Evolutionary conservation across 2,888 invertebrate species (phyloP).

Genomic region (Melanargia galathea): DNA sequence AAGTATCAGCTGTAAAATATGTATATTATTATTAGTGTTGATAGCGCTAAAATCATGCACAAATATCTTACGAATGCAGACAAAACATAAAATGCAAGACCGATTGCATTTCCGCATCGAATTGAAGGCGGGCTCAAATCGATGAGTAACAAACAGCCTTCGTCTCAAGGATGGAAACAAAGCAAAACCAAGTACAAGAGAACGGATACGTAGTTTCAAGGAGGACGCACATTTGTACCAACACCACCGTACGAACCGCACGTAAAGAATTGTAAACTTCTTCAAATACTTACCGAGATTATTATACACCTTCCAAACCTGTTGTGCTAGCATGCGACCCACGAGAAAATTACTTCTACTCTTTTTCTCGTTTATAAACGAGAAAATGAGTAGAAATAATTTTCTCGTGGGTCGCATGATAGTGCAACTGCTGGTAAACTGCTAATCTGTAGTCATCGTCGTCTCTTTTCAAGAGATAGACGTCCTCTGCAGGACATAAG

Average conservation of each 20-base stretch:
- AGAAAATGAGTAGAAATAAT: no score
- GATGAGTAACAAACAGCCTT: slow-evolving; percentile 33
- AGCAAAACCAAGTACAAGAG: slow-evolving; percentile 28
- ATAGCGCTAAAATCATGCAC: not conserved
- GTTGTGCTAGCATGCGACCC: no score
- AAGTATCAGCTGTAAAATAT: no score
- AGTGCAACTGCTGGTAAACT: not conserved
- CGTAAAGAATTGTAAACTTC: not conserved
- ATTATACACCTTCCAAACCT: not conserved
- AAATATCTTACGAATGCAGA: not conserved
- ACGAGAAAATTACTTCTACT: no score
- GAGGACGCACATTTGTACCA: not conserved
- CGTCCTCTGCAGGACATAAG: no score
- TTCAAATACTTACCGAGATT: no score
- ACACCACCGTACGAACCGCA: not conserved
- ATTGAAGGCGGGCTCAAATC: slow-evolving; percentile 32
- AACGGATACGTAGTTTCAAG: slow-evolving; percentile 1
- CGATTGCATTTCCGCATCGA: slow-evolving; percentile 33
- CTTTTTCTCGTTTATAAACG: no score
- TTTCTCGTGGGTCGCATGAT: no score
- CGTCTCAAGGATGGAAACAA: slow-evolving; percentile 34
- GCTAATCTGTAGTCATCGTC: not conserved
- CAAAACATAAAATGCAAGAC: slow-evolving; percentile 16
- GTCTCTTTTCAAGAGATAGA: not conserved
- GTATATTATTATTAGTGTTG: not conserved